These are phyloP conservation scores for Gallirallus australis DNA, from an alignment of 2,797 vertebrate genomes.

Conservation along the genomic window DNA sequence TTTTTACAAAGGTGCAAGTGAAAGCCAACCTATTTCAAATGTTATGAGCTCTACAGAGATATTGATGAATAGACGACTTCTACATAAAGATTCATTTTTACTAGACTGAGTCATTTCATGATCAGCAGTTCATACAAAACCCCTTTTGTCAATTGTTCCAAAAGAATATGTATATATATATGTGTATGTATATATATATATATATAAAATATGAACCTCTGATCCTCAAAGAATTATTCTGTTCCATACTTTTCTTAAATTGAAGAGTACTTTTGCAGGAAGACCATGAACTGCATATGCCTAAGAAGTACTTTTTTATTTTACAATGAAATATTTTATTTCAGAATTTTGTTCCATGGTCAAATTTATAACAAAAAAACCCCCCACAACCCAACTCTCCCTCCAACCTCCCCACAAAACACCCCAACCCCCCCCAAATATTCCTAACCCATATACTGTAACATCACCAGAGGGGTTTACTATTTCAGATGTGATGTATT, in stretches of 20 bases:
- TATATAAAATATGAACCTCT: neutral
- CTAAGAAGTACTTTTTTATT: neutral
- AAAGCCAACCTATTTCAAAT: neutral
- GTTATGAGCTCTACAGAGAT: neutral
- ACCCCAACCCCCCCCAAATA: neutral
- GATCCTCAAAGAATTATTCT: neutral
- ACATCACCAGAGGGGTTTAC: neutral
- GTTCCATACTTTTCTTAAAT: neutral
- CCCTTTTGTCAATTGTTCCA: neutral
- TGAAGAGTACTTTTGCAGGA: neutral
- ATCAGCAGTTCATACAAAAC: neutral
- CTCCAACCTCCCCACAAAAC: too few species aligned
- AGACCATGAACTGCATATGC: neutral
- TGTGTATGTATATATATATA: too few species aligned
- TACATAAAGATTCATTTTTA: neutral
- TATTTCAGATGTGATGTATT: neutral
- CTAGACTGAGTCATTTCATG: neutral
- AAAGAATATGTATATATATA: neutral
- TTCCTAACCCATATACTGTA: constrained; percentile 7
- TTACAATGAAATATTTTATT: neutral
- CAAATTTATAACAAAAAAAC: neutral
- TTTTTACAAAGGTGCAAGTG: neutral
- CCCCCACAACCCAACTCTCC: too few species aligned
- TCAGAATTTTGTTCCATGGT: constrained; percentile 11
- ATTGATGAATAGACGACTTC: neutral